Base-by-base conservation (phyloP, 2,113 vertebrate species). In the Ovis canadensis region DNA sequence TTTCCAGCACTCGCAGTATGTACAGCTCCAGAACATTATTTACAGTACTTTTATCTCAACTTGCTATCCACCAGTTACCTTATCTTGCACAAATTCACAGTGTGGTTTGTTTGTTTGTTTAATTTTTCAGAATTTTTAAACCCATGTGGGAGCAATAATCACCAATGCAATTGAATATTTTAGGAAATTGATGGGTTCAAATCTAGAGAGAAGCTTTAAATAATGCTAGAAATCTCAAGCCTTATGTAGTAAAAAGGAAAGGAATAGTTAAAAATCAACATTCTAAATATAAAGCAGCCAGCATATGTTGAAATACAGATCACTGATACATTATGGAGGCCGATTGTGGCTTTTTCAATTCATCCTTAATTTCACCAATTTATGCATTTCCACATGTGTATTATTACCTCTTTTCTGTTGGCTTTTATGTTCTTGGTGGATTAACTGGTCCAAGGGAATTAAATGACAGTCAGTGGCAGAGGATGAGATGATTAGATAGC, bases 41-140 rank as follows among this genome's bases (percentile, higher is more conserved):
- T 92, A 62, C 48, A 74, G 67, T 84, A 84, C 83, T 97, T 94
- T 90, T 88, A 94, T 84, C 36, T 84, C 80, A 55, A n/a, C 25
- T 92, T 88, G 50, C 59, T 92, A 80, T 67, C 80, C 59, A 74
- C 59, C 50, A 71, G 27, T 77, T 89, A 87, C 36, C 50, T 92
- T 84, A 88, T 64, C 36, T 92, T 88, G 21, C 31, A 83, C 10
- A 93, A 83, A 92, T n/a, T 67, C n/a, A 77, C 71, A 77, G 71
- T 27, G 12, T 77, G 40, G 23, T 43, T 71, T 9, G 21, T 3
- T 3, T 60, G 16, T 54, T 78, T 40, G n/a, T 87, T 82, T 91
- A 59, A 23, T 85, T 83, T 93, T 93, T 36, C 60, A 77, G 48
- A 62, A 90, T 64, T 88, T 95, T 95, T 94, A 48, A 90, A 89